Evolutionary conservation across 2,113 vertebrate species (phyloP).

Genomic region (Tympanuchus pallidicinctus): DNA sequence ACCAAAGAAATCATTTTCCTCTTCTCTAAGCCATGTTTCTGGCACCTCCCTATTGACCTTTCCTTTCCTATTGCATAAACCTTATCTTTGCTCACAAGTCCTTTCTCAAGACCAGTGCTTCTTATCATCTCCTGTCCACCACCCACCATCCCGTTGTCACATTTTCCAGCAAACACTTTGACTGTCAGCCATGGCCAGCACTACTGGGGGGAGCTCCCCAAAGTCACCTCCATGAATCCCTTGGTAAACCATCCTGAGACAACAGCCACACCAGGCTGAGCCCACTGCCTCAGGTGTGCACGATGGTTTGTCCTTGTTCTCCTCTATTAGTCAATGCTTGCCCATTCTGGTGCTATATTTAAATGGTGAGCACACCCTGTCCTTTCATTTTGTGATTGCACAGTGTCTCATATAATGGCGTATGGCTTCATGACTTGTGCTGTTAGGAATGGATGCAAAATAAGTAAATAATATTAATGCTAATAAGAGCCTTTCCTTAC

Average conservation of each 20-base stretch:
- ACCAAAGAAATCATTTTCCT: not conserved
- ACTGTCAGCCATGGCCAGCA: not conserved
- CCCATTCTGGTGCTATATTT: constrained; percentile 1
- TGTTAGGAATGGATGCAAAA: not conserved
- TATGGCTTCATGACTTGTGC: constrained; percentile 14
- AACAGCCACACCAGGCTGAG: not conserved
- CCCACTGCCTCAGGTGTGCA: not conserved
- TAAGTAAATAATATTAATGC: not conserved
- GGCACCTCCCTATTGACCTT: not conserved
- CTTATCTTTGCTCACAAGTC: not conserved
- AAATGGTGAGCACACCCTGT: constrained; percentile 33
- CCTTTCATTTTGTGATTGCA: constrained; percentile 35
- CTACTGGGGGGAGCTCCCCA: not conserved
- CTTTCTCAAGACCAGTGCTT: not conserved
- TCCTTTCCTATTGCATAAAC: not conserved
- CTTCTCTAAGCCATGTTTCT: not conserved
- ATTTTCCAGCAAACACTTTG: not conserved
- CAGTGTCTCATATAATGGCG: not conserved
- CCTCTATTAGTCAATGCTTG: not conserved
- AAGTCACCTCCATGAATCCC: not conserved
- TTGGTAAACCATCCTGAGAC: not conserved
- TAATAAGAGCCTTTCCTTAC: not conserved
- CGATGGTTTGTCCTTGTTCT: not conserved
- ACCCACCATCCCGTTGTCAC: not conserved
- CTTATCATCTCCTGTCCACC: not conserved